These are phyloP conservation scores for Varecia variegata DNA, from an alignment of 2,797 vertebrate species.

Conservation along the genomic window DNA sequence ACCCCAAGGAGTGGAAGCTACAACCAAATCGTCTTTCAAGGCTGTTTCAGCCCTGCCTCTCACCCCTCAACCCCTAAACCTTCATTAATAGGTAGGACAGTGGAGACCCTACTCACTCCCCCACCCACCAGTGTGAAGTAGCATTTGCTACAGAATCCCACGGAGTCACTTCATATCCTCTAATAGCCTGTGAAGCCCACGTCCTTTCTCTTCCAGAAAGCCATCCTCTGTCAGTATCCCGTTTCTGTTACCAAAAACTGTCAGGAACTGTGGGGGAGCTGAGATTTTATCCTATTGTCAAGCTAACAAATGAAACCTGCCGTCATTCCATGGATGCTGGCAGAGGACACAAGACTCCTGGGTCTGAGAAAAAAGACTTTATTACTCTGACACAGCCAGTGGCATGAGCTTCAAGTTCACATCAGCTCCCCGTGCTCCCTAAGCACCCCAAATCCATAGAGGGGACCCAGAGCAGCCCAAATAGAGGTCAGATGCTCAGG, in stretches of 20 bases:
- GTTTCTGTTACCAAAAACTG: neutral
- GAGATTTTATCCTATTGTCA: neutral
- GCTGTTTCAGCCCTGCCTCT: neutral
- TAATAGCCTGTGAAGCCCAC: neutral
- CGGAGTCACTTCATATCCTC: neutral
- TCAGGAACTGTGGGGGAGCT: neutral
- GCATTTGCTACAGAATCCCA: neutral
- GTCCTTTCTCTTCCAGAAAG: neutral
- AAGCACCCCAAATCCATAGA: neutral
- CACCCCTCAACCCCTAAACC: neutral
- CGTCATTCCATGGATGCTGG: neutral
- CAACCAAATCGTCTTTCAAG: neutral
- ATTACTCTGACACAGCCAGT: neutral
- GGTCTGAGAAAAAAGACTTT: neutral
- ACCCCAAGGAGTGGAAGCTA: too few relatives aligned
- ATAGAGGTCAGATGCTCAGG: fast-evolving
- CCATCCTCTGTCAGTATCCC: neutral
- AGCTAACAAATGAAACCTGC: neutral
- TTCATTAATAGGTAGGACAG: neutral
- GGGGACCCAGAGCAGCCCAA: neutral
- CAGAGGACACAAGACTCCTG: neutral
- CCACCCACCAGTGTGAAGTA: too few relatives aligned
- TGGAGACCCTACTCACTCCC: neutral
- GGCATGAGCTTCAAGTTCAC: neutral
- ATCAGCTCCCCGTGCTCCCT: fast-evolving